Base-by-base conservation (phyloP, 2,113 vertebrate genomes). In the Perca flavescens region DNA sequence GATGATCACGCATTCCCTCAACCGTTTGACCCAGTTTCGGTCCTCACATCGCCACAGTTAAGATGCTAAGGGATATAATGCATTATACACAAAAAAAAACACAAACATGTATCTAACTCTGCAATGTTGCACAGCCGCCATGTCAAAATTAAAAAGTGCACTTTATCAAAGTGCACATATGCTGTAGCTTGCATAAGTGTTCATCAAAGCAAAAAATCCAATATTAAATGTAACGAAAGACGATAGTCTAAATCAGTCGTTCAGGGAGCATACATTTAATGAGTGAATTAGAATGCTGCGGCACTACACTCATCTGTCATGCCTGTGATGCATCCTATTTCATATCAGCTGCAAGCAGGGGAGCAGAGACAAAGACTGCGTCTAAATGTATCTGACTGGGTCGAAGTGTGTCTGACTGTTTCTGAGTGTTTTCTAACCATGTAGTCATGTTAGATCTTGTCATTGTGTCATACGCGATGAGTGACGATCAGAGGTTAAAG, bases 1-100 rank as follows among this genome's bases (percentile, higher is more conserved):
- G 60, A 84, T 36, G 84, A 89, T 86, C 77, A 67, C 12, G 43
- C 73, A 74, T 84, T 52, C 83, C 52, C 57, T 70, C 79, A 85
- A 68, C 75, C 56, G 64, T 70, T 75, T 94, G 93, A 94, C 93
- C 93, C 84, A 94, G 53, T 90, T 94, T 94, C 70, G n/a, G 54
- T 83, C 72, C 65, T 83, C 68, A 61, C 83, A 67, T 64, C 85
- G 57, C 47, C 73, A 36, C 60, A 12, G 47, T 79, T 52, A 63
- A 65, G 54, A 85, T 84, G 75, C 77, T 58, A 57, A 63, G 79
- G 79, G 86, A 81, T 77, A 61, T 54, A 75, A 53, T 52, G 74
- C 64, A 80, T 61, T 60, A 82, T 47, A 87, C 61, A 84, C 80
- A 71, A n/a, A 3, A 46, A 14, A 14, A 28, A 36, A 86, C 70